Evolutionary conservation across 1,140 invertebrate species (phyloP), one percentile per base, ranked within the genome.

Genomic region (Drosophila ercepeae): DNA sequence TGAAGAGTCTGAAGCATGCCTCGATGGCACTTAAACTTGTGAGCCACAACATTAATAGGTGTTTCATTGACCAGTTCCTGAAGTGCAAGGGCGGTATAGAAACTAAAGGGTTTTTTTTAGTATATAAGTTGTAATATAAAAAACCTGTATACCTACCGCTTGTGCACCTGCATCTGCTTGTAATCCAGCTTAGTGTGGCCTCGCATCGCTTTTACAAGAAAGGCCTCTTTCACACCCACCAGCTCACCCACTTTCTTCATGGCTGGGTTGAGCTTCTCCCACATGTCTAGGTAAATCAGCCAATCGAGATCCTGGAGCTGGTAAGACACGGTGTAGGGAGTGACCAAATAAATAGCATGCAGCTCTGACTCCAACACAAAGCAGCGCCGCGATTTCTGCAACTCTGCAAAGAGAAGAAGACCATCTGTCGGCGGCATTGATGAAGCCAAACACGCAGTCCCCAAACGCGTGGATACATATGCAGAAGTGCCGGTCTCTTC

Each of bases 361-460:
- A 99, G 93, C 89, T 99, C 98, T 74, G 95, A 97, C 86, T 99
- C 97, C 6, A 99, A 92, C 0, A 98, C 97, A 91, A 99, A 96
- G 81, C 95, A 96, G 78, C 95, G 94, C 39, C 97, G 92, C 0
- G 98, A 97, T 91, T 95, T 96, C 89, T 98, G 95, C n/a, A 99
- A 90, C 91, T 99, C 98, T 75, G 95, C 94, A 84, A 99, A 97
- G 14, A 99, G 93, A 25, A 94, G 93, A 3, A 99, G 92, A 2
- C 97, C 97, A 90, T 99, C 97, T 90, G 96, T 96, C 0, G 98
- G 98, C 13, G 97, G 95, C 90, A 99, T 94, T 0, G 97, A 97
- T 1, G 98, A 98, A 45, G 97, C 81, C 23, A 99, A 92, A 86
- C 98, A 98, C 13, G 98, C 98, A 89, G 95, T 95, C 0, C 97